phyloP scores from a whole-genome alignment of 2,797 vertebrate genomes.

The Sus cebifrons region DNA sequence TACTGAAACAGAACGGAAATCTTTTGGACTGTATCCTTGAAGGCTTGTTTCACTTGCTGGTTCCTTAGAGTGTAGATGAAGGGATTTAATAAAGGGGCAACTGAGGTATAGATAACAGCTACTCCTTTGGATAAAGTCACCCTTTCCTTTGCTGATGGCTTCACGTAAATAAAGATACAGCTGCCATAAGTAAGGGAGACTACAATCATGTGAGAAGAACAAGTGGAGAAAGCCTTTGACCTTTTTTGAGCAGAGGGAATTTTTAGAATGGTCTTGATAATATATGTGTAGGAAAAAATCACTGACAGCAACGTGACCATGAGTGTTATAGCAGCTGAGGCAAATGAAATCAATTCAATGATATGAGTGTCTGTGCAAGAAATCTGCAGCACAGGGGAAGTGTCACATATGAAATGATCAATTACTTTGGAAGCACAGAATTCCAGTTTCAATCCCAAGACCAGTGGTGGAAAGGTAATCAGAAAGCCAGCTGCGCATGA shows the following conservation, averaged over 20 bases:
- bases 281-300: constrained; percentile 63
- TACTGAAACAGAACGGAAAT: neutral
- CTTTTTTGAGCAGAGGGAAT: constrained; percentile 67
- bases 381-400: constrained; percentile 57
- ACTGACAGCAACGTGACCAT: neutral
- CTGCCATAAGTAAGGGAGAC: constrained; percentile 52
- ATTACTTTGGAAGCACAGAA: constrained; percentile 59
- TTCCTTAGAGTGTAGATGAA: constrained; percentile 62
- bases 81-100: constrained; percentile 59
- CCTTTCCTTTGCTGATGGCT: constrained; percentile 18
- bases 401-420: constrained; percentile 68
- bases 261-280: constrained; percentile 73
- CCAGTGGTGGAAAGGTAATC: constrained; percentile 31
- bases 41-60: constrained; percentile 46
- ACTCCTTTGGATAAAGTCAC: constrained; percentile 43
- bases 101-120: constrained; percentile 16
- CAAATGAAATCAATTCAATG: constrained; percentile 51
- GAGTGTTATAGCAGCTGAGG: neutral
- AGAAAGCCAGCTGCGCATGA: constrained; percentile 57
- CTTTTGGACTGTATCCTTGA: constrained; percentile 36
- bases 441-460: constrained; percentile 51
- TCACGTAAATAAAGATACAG: constrained; percentile 63
- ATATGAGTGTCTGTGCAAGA: constrained; percentile 38
- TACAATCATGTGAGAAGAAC: constrained; percentile 49
- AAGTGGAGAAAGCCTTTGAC: constrained; percentile 76